Conservation (phyloP, 1,140 invertebrate species). For the Luehdorfia chinensis region DNA sequence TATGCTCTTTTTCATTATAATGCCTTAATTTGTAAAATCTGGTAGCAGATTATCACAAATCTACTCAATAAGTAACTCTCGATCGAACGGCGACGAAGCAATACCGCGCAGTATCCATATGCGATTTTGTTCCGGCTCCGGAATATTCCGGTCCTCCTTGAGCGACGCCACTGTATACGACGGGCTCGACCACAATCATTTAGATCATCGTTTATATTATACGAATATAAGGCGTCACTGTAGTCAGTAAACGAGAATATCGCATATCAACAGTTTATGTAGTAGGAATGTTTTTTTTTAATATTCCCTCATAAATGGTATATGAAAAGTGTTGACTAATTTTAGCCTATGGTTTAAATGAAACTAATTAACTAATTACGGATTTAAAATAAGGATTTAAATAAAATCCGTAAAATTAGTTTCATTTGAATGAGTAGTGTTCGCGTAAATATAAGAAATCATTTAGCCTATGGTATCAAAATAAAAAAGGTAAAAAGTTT, state of each 20-base stretch:
- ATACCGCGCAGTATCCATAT: constrained; percentile 38
- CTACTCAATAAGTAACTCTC: background rate
- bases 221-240: constrained; percentile 17
- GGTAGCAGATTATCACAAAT: too few species aligned
- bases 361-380: too few species aligned
- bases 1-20: too few species aligned
- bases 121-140: constrained; percentile 60
- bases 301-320: background rate
- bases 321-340: background rate
- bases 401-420: too few species aligned
- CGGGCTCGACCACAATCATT: constrained; percentile 53
- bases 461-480: too few species aligned
- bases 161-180: constrained; percentile 49
- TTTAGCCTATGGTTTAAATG: too few species aligned
- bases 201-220: constrained; percentile 53
- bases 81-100: background rate
- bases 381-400: too few species aligned
- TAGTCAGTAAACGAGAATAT: background rate
- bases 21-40: too few species aligned
- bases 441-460: too few species aligned
- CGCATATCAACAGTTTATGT: background rate
- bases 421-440: too few species aligned
- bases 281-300: constrained; percentile 3
- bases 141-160: constrained; percentile 71
- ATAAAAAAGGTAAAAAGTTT: too few species aligned